phyloP scores from a whole-genome alignment of 1,140 invertebrate species.

The Aplysia californica region DNA sequence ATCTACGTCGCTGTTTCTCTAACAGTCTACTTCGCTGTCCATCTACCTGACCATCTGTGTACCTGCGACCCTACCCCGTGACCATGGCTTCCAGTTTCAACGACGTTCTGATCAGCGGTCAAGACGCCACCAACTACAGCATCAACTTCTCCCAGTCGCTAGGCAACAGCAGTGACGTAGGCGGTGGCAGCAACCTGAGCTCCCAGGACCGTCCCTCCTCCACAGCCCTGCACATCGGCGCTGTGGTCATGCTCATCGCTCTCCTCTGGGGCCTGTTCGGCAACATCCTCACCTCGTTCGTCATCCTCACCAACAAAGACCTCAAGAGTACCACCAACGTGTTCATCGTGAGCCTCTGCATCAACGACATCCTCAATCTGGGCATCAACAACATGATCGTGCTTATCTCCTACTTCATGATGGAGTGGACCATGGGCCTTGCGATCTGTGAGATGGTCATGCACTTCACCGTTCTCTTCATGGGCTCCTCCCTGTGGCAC shows the following conservation, averaged over 20 bases:
- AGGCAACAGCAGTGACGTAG: neutral
- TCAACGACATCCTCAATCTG: constrained; percentile 67
- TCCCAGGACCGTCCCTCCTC: constrained; percentile 38
- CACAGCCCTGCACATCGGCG: constrained; percentile 51
- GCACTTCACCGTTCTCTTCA: constrained; percentile 62
- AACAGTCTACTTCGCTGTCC: neutral
- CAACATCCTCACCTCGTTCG: constrained; percentile 54
- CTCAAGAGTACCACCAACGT: constrained; percentile 64
- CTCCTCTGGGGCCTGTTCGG: constrained; percentile 55
- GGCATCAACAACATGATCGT: constrained; percentile 65
- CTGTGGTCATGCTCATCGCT: constrained; percentile 54
- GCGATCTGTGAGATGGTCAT: constrained; percentile 60
- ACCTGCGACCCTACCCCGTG: neutral
- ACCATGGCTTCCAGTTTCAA: neutral
- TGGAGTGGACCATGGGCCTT: constrained; percentile 54
- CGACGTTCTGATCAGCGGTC: neutral
- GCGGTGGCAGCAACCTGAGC: neutral
- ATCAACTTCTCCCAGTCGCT: constrained; percentile 2
- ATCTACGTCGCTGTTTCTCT: neutral
- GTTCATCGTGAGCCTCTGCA: constrained; percentile 65
- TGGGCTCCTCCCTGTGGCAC: constrained; percentile 66
- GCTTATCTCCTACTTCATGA: constrained; percentile 61
- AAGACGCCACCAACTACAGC: constrained; percentile 14
- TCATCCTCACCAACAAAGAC: constrained; percentile 50
- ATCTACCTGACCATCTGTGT: neutral